These are phyloP conservation scores for Hydropotes inermis DNA, from an alignment of 2,113 vertebrate genomes.

Conservation along the genomic window DNA sequence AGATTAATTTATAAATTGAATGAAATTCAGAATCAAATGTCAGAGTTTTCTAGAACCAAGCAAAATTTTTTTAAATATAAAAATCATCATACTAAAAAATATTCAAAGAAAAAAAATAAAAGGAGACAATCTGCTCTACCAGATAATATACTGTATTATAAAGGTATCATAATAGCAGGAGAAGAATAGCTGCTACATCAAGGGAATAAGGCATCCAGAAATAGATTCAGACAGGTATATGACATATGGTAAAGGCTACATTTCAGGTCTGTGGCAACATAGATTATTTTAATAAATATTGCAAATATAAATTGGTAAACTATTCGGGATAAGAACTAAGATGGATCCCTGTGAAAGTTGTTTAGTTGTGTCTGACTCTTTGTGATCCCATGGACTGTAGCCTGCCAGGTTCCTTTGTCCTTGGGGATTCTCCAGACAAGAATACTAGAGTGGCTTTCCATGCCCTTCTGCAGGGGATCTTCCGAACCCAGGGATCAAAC, in stretches of 20 bases:
- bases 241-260: not conserved
- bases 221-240: not conserved
- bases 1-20: constrained; percentile 1
- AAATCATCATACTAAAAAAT: not conserved
- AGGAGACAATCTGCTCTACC: not conserved
- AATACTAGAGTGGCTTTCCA: too few relatives aligned
- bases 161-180: not conserved
- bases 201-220: not conserved
- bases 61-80: not conserved
- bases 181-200: not conserved
- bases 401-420: too few relatives aligned
- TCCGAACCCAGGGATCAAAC: too few relatives aligned
- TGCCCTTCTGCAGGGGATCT: too few relatives aligned
- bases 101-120: not conserved
- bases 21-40: not conserved
- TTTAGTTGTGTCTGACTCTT: too few relatives aligned
- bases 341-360: too few relatives aligned
- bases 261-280: not conserved
- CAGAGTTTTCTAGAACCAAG: not conserved
- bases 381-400: too few relatives aligned
- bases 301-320: not conserved
- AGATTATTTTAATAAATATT: not conserved
- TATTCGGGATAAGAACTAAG: not conserved
- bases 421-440: too few relatives aligned
- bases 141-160: not conserved